Evolutionary conservation across 1,140 invertebrate genomes (phyloP).

Genomic region (Artemia franciscana): DNA sequence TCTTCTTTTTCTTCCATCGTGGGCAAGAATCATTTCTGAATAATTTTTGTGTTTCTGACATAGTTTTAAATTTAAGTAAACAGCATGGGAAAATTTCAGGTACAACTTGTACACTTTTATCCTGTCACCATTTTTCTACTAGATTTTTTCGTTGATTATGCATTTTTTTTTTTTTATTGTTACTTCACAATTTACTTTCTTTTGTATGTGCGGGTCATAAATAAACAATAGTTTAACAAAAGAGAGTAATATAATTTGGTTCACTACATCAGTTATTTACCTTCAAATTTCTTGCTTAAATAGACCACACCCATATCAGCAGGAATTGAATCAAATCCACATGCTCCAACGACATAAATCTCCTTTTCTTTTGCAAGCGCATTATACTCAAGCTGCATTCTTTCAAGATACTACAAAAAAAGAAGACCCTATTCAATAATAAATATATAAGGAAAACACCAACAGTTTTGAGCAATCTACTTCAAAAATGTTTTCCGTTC

Average conservation of each 20-base stretch:
- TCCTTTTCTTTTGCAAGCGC: slow-evolving; percentile 44
- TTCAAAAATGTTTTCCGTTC: not conserved
- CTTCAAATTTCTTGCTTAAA: slow-evolving; percentile 44
- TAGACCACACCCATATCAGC: slow-evolving; percentile 56
- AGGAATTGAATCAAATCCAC: slow-evolving; percentile 75
- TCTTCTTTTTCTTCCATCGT: no score
- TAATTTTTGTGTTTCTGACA: no score
- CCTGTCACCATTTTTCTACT: no score
- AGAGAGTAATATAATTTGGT: no score
- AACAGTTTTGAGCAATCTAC: not conserved
- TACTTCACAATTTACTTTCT: not conserved
- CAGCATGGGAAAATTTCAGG: no score
- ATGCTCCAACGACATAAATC: slow-evolving; percentile 62
- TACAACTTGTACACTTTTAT: no score
- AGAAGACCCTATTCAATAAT: slow-evolving; percentile 7
- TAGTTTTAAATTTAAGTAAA: no score
- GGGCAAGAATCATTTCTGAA: no score
- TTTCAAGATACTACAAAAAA: slow-evolving; percentile 48
- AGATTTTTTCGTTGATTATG: no score
- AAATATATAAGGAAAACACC: not conserved
- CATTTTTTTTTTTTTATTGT: not conserved
- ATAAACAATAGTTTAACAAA: no score
- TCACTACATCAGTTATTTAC: no score
- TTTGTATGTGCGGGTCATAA: not conserved
- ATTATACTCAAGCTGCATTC: slow-evolving; percentile 55